Conservation (phyloP, 1,140 invertebrate species). For the Drosophila baimaii region DNA sequence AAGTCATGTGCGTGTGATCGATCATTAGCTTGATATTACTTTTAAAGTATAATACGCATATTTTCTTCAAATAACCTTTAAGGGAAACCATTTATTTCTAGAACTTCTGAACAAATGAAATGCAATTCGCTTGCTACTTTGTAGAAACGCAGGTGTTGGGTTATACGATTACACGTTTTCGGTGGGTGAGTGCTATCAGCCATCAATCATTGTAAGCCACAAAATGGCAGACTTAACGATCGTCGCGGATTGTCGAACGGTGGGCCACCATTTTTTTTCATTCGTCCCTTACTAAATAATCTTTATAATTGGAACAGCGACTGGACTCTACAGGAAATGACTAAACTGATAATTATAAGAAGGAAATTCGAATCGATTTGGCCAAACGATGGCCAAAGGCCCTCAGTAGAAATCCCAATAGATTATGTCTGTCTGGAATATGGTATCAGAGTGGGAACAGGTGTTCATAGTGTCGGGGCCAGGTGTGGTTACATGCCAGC, state of each 20-base stretch:
- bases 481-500: conserved; percentile 29
- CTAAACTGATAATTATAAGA: conserved; percentile 59
- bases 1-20: conserved; percentile 1
- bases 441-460: conserved; percentile 47
- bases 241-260: conserved; percentile 11
- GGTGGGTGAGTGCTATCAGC: conserved; percentile 51
- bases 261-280: conserved; percentile 45
- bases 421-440: conserved; percentile 16
- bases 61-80: neutral
- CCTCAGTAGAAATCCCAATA: conserved; percentile 11
- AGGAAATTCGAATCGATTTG: conserved; percentile 21
- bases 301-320: conserved; percentile 44
- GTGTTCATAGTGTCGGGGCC: conserved; percentile 43
- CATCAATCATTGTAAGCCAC: conserved; percentile 44
- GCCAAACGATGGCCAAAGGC: neutral
- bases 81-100: neutral
- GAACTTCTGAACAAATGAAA: neutral
- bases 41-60: neutral
- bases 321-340: conserved; percentile 57
- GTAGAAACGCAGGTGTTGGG: conserved; percentile 25
- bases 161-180: conserved; percentile 25
- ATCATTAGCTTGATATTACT: neutral
- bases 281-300: conserved; percentile 34
- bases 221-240: conserved; percentile 28
- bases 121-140: conserved; percentile 23